Conservation (phyloP, 2,113 vertebrate genomes). For the Benitochromis conjunctus region DNA sequence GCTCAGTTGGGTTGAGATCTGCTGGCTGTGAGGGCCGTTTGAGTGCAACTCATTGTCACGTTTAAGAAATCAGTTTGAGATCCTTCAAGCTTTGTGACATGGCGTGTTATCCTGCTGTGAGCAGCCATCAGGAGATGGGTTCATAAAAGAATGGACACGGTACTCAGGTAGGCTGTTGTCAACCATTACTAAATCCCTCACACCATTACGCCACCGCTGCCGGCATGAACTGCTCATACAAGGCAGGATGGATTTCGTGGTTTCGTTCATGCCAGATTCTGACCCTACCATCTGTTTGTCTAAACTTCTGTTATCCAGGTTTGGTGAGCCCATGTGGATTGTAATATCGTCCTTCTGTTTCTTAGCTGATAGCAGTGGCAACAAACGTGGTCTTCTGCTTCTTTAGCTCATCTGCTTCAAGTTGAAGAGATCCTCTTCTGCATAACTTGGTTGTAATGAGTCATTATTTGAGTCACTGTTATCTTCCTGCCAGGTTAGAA, state of each 20-base stretch:
- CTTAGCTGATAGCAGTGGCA: neutral
- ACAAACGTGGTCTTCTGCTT: neutral
- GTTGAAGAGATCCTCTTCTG: neutral
- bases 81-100: neutral
- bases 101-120: neutral
- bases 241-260: neutral
- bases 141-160: neutral
- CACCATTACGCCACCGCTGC: neutral
- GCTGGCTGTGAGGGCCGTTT: neutral
- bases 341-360: neutral
- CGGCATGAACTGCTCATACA: neutral
- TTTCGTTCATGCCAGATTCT: neutral
- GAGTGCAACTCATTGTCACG: neutral
- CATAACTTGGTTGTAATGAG: neutral
- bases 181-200: neutral
- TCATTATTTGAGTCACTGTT: neutral
- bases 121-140: neutral
- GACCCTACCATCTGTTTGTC: neutral
- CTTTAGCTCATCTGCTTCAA: neutral
- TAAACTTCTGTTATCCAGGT: no score
- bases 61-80: neutral
- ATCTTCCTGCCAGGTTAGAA: neutral
- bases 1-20: neutral
- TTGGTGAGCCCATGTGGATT: neutral
- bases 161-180: neutral